Evolutionary conservation across 2,113 vertebrate genomes (phyloP).

Genomic region (Nannospalax galili): DNA sequence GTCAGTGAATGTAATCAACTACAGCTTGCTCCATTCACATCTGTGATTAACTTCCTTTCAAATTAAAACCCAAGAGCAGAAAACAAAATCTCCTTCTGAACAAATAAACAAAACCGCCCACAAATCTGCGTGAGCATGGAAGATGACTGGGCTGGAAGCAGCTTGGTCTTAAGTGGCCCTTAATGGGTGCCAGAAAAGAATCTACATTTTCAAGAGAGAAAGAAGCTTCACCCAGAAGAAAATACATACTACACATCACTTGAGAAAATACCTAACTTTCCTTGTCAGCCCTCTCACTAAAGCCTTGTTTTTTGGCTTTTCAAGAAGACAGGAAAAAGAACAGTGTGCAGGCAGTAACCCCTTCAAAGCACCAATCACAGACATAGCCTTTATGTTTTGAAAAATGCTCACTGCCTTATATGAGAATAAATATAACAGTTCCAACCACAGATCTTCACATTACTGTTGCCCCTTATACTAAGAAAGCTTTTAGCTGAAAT

Average conservation of each 20-base stretch:
- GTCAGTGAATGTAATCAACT: constrained; percentile 5
- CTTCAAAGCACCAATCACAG: not conserved
- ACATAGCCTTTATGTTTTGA: not conserved
- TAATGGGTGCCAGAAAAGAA: not conserved
- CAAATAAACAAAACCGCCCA: constrained; percentile 34
- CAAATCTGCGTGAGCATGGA: constrained; percentile 12
- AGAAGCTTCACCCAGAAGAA: constrained; percentile 34
- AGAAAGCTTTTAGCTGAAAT: not conserved
- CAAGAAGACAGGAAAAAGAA: not conserved
- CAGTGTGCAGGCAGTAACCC: not conserved
- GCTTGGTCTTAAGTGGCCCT: not conserved
- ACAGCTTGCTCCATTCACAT: constrained; percentile 52
- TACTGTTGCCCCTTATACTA: not conserved
- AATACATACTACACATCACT: not conserved
- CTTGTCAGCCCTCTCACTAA: not conserved
- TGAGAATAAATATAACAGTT: constrained; percentile 7
- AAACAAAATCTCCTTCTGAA: constrained; percentile 34
- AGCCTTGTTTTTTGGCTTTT: not conserved
- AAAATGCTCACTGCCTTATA: constrained; percentile 26
- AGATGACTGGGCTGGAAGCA: constrained; percentile 7
- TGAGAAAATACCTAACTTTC: constrained; percentile 13
- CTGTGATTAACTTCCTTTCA: constrained; percentile 55
- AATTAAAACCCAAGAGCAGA: constrained; percentile 34
- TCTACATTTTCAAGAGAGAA: constrained; percentile 1
- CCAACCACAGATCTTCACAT: not conserved